Percentiles rank a stretch among this genome's conserved stretches.
These are phyloP conservation scores for Apotomis betuletana DNA, from an alignment of 2,888 invertebrate genomes.

Conservation along the genomic window DNA sequence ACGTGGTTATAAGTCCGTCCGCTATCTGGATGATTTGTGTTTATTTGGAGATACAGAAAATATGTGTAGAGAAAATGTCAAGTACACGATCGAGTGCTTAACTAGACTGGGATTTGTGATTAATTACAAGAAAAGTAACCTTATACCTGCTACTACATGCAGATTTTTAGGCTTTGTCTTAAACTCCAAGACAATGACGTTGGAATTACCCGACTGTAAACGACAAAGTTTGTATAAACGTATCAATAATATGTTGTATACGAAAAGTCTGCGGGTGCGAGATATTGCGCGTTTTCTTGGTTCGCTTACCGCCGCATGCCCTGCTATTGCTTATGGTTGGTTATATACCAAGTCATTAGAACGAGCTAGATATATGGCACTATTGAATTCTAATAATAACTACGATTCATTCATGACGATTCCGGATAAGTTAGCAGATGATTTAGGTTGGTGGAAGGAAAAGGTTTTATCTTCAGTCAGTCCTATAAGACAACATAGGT, in stretches of 20 bases:
- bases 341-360: neutral
- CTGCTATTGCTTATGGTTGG: slow-evolving; percentile 1
- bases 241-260: neutral
- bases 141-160: neutral
- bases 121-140: no score
- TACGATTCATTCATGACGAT: neutral
- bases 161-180: slow-evolving; percentile 2
- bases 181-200: neutral
- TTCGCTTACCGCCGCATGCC: slow-evolving; percentile 4
- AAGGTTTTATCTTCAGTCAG: neutral
- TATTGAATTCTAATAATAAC: slow-evolving; percentile 16
- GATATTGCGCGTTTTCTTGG: slow-evolving; percentile 3
- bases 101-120: slow-evolving; percentile 1
- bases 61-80: neutral
- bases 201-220: no score
- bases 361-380: neutral
- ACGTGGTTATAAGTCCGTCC: neutral
- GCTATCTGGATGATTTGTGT: neutral
- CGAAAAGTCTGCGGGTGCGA: neutral
- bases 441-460: slow-evolving; percentile 1
- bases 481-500: neutral
- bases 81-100: neutral
- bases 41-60: neutral
- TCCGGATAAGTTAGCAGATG: neutral
- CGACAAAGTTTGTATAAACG: neutral